Conservation (phyloP, 2,113 vertebrate species). For the Suricata suricatta region DNA sequence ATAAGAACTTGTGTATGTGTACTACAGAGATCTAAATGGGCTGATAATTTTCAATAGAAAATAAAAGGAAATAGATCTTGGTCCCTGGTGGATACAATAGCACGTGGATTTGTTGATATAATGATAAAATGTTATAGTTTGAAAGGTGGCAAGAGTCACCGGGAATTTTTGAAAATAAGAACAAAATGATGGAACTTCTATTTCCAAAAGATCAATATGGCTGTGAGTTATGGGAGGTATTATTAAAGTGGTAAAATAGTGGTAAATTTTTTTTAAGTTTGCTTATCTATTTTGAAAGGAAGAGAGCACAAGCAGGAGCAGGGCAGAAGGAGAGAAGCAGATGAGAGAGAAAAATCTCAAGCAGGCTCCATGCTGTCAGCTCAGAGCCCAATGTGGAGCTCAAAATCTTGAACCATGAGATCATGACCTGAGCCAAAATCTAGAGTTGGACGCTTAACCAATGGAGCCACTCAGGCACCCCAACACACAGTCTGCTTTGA, state of each 20-base stretch:
- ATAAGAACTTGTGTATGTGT: not conserved
- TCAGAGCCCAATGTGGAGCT: too few relatives aligned
- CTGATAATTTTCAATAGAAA: not conserved
- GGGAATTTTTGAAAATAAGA: not conserved
- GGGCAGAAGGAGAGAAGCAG: too few relatives aligned
- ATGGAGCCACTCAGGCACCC: too few relatives aligned
- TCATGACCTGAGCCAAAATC: too few relatives aligned
- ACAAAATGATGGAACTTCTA: not conserved
- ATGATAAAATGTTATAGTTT: not conserved
- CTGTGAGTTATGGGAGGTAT: not conserved
- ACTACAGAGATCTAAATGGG: not conserved
- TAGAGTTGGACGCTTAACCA: too few relatives aligned
- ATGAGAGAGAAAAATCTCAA: too few relatives aligned
- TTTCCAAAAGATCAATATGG: not conserved
- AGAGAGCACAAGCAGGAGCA: too few relatives aligned
- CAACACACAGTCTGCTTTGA: not conserved
- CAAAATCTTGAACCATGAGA: too few relatives aligned
- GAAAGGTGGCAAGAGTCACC: not conserved
- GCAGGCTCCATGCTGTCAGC: too few relatives aligned
- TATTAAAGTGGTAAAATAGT: not conserved
- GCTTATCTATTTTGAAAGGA: too few relatives aligned
- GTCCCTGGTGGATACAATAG: not conserved
- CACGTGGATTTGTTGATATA: not conserved
- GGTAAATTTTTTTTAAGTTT: too few relatives aligned
- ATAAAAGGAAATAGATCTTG: not conserved